Conservation (phyloP, 2,113 vertebrate genomes). For the Podarcis muralis region DNA sequence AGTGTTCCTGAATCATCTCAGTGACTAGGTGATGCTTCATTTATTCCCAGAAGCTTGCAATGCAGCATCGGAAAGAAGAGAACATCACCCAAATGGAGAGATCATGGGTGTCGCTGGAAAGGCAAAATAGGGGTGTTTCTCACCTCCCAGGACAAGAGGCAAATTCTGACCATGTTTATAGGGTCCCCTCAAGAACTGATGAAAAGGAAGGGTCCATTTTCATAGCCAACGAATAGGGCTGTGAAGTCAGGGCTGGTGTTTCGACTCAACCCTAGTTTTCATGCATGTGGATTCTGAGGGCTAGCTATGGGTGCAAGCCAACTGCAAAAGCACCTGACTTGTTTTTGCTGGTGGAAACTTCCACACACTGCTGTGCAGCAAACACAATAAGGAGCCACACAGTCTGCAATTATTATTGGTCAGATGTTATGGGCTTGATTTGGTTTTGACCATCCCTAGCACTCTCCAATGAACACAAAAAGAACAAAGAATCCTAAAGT, state of each 20-base stretch:
- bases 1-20: background rate
- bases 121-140: background rate
- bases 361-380: no score
- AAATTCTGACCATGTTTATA: background rate
- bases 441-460: background rate
- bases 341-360: no score
- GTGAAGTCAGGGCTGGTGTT: background rate
- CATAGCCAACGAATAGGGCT: background rate
- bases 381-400: no score
- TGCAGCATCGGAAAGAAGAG: background rate
- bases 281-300: no score
- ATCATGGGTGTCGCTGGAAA: background rate
- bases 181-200: background rate
- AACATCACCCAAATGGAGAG: background rate
- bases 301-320: no score
- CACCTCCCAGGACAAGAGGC: background rate
- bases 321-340: no score
- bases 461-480: no score
- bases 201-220: background rate
- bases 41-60: background rate
- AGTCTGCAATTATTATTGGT: no score
- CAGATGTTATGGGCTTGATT: background rate
- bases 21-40: background rate
- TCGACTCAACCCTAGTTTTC: no score
- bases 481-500: background rate